Conservation (phyloP, 92 coral and sea anemone species). For the Epizoanthus stellaris region DNA sequence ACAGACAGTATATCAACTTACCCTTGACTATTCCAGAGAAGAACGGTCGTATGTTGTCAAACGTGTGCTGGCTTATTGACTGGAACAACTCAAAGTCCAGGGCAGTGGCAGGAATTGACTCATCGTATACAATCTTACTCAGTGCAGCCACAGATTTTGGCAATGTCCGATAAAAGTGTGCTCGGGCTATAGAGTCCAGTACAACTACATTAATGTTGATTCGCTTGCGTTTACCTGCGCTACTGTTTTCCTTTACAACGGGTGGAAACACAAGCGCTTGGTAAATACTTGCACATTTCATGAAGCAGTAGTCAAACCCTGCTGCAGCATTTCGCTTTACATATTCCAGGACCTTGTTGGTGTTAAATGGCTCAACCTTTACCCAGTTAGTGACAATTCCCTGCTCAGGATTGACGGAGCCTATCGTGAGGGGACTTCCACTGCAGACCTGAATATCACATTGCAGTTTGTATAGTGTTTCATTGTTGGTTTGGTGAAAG, state of each 20-base stretch:
- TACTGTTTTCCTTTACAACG: conserved; percentile 12
- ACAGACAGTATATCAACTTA: conserved; percentile 3
- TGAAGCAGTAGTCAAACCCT: conserved; percentile 48
- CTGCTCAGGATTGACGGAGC: conserved; percentile 28
- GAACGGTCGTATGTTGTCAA: conserved; percentile 66
- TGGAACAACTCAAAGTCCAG: conserved; percentile 70
- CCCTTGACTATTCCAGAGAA: conserved; percentile 73
- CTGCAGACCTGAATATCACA: conserved; percentile 28
- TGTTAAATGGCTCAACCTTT: conserved; percentile 14
- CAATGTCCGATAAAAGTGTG: conserved; percentile 69
- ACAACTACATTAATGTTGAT: conserved; percentile 64
- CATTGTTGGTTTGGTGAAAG: not conserved
- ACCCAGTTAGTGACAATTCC: conserved; percentile 36
- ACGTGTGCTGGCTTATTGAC: conserved; percentile 66
- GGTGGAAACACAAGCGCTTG: conserved; percentile 61
- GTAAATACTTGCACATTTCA: conserved; percentile 56
- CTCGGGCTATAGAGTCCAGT: conserved; percentile 66
- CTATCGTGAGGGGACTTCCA: conserved; percentile 28
- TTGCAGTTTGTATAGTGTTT: not conserved
- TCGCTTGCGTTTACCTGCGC: conserved; percentile 4
- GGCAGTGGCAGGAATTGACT: conserved; percentile 58
- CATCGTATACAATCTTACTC: conserved; percentile 60
- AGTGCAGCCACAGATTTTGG: conserved; percentile 62
- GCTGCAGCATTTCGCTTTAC: conserved; percentile 45
- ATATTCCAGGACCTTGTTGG: conserved; percentile 27